Evolutionary conservation across 2,888 invertebrate genomes (phyloP), one percentile per base, ranked within the genome.

Genomic region (Eristalis pertinax): DNA sequence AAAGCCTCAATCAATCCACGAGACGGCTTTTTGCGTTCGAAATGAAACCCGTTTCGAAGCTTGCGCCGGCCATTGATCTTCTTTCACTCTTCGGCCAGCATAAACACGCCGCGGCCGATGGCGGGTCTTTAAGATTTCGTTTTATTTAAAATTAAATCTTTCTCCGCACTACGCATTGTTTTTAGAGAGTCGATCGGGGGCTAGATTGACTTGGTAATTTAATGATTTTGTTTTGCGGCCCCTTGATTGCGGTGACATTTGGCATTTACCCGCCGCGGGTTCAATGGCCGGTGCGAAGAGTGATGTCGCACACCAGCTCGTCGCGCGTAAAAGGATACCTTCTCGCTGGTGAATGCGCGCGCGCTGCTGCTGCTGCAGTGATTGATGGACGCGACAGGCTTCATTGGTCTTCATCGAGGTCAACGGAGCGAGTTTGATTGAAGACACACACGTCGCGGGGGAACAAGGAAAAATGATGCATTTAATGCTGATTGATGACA

Each of bases 141-240:
- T 73, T 64, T 69, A 32, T 58, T 72, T 41, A 11, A 73, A 64
- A 73, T 73, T 32, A 32, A 63, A 32, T 73, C 50, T 29, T 32
- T 73, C 29, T 35, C 26, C 29, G 26, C n/a, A 64, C 10, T 32
- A 70, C 32, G 64, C 73, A 73, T 73, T 64, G 50, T 64, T 50
- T 64, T 50, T 63, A 32, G 35, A 72, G 64, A 22, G 43, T 50
- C 64, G 67, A 67, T 41, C 1, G 41, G n/a, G n/a, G n/a, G 50
- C 63, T 64, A 19, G 50, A 50, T 50, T 50, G 50, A 50, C 50
- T 50, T 56, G 63, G 26, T 50, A 32, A 73, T 64, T 73, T 73
- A n/a, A 64, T 73, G 73, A 50, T 64, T 73, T 22, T 73, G 64
- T 32, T 73, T 73, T 73, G 3, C 19, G 19, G 29, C 11, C 56